phyloP scores from a whole-genome alignment of 1,140 invertebrate species.

The silkworm (Bombyx mori) region DNA sequence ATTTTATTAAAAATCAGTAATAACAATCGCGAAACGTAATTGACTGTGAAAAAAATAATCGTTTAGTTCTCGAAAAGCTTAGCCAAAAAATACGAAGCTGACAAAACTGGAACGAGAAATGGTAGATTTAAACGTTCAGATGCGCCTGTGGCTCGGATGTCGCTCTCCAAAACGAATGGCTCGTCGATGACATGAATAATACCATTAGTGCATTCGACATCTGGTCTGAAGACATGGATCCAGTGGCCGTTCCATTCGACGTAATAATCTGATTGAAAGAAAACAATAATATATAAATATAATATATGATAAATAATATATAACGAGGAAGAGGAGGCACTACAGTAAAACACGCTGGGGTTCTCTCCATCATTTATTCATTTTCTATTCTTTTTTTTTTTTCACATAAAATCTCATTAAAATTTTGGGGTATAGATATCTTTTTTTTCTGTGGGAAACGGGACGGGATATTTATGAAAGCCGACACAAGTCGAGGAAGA shows the following conservation, averaged over 20 bases:
- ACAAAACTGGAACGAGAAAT: conserved; percentile 29
- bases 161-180: conserved; percentile 85
- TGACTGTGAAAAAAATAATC: conserved; percentile 11
- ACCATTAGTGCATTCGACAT: conserved; percentile 93
- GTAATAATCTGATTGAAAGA: conserved; percentile 77
- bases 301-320: no score
- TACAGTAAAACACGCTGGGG: no score
- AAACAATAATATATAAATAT: background rate
- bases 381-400: no score
- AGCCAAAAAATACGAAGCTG: conserved; percentile 39
- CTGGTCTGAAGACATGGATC: conserved; percentile 88
- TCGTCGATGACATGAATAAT: conserved; percentile 93
- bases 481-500: no score
- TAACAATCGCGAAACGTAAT: conserved; percentile 4
- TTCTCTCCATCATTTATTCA: no score
- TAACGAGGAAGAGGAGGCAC: no score
- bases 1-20: no score
- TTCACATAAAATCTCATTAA: no score
- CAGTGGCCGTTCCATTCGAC: conserved; percentile 86
- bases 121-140: conserved; percentile 35
- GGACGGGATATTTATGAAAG: no score
- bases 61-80: conserved; percentile 42
- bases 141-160: conserved; percentile 81
- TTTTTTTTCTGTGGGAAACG: no score
- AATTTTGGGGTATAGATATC: no score